Conservation (phyloP, 1,140 invertebrate genomes). For the Caenorhabditis briggsae region DNA sequence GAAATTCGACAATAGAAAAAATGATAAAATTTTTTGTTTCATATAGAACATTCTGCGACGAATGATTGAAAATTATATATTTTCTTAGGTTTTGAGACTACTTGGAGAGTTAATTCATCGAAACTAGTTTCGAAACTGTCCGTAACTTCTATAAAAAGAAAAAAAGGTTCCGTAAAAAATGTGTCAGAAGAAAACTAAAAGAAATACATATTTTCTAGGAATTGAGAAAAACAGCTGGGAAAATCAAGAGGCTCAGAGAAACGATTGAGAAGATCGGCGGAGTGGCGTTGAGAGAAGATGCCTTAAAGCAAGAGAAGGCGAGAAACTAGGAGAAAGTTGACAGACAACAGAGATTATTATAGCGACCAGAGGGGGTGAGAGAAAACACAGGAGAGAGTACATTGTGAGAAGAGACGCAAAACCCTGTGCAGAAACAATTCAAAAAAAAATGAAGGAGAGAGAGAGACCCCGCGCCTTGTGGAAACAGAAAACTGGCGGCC, state of each 20-base stretch:
- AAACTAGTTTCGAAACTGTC: no score
- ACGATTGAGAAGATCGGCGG: constrained; percentile 36
- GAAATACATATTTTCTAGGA: not conserved
- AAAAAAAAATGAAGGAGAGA: constrained; percentile 4
- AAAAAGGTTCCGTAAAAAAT: not conserved
- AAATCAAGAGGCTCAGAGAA: constrained; percentile 37
- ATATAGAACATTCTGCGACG: no score
- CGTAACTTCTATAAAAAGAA: not conserved
- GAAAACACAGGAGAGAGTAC: constrained; percentile 1
- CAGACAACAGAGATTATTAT: constrained; percentile 42
- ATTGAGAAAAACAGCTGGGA: constrained; percentile 18
- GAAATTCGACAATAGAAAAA: no score
- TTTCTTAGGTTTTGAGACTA: no score
- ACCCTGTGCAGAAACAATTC: constrained; percentile 21
- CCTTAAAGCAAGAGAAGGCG: not conserved
- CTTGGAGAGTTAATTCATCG: no score
- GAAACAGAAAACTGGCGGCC: constrained; percentile 52
- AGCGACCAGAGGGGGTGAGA: not conserved
- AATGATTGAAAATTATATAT: no score
- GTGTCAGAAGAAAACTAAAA: not conserved
- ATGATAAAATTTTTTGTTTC: no score
- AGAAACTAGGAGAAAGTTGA: constrained; percentile 43
- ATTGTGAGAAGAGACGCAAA: not conserved
- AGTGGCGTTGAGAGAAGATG: not conserved
- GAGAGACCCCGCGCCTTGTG: constrained; percentile 9